Evolutionary conservation across 2,113 vertebrate genomes (phyloP).

Genomic region (Cacatua alba): DNA sequence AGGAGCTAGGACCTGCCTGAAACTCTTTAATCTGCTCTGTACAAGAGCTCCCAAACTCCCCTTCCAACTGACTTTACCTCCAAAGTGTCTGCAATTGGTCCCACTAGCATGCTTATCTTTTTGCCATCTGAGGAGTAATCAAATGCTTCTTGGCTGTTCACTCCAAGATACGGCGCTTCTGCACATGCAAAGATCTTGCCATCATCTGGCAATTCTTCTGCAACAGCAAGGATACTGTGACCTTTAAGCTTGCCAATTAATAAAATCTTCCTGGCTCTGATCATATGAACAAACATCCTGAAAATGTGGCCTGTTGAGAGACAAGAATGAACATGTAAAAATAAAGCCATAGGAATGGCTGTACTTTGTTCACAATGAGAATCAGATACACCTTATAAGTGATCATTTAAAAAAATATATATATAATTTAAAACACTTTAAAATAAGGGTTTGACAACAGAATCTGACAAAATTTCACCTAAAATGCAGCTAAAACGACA

Average conservation of each 20-base stretch:
- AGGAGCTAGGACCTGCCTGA: neutral
- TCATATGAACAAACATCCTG: conserved; percentile 73
- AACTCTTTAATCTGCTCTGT: neutral
- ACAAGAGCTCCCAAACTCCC: neutral
- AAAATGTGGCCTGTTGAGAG: conserved; percentile 69
- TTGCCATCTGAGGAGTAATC: conserved; percentile 76
- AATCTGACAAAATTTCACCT: conserved; percentile 24
- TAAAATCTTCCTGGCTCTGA: conserved; percentile 71
- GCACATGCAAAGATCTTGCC: conserved; percentile 72
- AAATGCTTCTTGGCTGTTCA: conserved; percentile 73
- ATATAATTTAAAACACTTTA: neutral
- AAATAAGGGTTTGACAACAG: conserved; percentile 17
- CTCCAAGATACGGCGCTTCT: conserved; percentile 65
- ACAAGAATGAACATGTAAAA: neutral
- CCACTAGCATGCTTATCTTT: conserved; percentile 74
- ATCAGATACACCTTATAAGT: neutral
- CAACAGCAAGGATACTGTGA: conserved; percentile 73
- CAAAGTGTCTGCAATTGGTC: conserved; percentile 69
- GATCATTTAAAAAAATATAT: neutral
- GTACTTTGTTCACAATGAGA: neutral
- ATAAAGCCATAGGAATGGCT: neutral
- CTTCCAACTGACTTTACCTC: conserved; percentile 60
- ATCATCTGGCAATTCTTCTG: conserved; percentile 75
- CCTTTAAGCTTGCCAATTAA: conserved; percentile 76
- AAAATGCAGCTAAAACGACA: conserved; percentile 17